These are phyloP conservation scores for Orycteropus afer DNA, from an alignment of 2,113 vertebrate species.

Conservation along the genomic window DNA sequence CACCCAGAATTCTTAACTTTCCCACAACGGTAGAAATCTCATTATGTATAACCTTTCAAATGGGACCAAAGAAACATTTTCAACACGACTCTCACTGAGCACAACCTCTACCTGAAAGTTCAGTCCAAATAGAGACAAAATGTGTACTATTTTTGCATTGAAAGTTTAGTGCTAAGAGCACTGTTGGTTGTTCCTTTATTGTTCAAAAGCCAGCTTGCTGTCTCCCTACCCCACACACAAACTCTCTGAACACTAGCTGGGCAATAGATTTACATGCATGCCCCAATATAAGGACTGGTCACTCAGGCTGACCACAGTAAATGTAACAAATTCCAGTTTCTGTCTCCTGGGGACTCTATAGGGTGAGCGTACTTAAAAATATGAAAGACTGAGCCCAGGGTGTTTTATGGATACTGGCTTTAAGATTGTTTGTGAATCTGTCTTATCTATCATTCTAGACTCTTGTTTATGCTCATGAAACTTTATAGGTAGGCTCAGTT, in stretches of 20 bases:
- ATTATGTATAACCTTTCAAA: slow-evolving; percentile 79
- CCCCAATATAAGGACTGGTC: neutral
- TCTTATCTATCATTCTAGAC: neutral
- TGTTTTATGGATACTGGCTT: neutral
- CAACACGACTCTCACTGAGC: slow-evolving; percentile 64
- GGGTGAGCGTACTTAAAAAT: neutral
- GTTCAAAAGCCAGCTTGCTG: neutral
- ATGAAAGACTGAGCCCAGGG: neutral
- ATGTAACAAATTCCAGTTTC: neutral
- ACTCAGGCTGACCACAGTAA: neutral
- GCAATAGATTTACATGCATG: neutral
- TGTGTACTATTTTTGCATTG: slow-evolving; percentile 58
- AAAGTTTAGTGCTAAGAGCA: neutral
- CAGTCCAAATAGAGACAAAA: slow-evolving; percentile 65
- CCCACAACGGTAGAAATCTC: slow-evolving; percentile 62
- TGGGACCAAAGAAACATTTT: slow-evolving; percentile 73
- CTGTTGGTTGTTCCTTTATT: neutral
- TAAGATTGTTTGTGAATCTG: neutral
- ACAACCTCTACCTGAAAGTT: slow-evolving; percentile 55
- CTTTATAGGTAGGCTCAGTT: neutral
- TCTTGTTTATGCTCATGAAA: neutral
- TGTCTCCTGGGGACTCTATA: neutral
- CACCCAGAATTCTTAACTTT: slow-evolving; percentile 73
- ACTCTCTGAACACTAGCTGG: neutral
- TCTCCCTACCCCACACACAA: neutral